Base-by-base conservation (phyloP, 2,797 vertebrate species). In the Sphaeramia orbicularis region DNA sequence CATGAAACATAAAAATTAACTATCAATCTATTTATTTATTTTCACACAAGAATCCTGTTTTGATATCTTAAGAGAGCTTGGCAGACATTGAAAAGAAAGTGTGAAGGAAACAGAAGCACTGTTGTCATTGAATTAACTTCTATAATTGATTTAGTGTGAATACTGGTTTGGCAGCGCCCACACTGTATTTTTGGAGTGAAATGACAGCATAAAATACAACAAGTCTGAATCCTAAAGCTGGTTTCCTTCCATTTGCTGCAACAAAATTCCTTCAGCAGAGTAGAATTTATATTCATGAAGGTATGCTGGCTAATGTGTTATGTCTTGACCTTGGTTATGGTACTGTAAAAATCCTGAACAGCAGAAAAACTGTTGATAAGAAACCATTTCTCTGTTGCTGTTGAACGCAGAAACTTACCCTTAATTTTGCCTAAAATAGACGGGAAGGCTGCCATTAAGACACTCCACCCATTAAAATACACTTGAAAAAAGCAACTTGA, bases 71-170 rank as follows among this genome's bases (percentile, higher is more conserved):
- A 50, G 59, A 62, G 47, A 57, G 58, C 48, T 30, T 71, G 57
- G 68, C 65, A 73, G 73, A 35, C 61, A 49, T 27, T 75, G 66
- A 82, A 59, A 83, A 51, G 54, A 70, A 56, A 42, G 78, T 81
- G 76, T 73, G 80, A 37, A 58, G 69, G 48, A 83, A 87, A 85
- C 62, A 57, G 19, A 76, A 64, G 66, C 73, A 51, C 52, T 41
- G 68, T 43, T 65, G 32, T 55, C 68, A 58, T 49, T 50, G 63
- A 84, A 88, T 85, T 73, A 70, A 84, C 71, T 66, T 80, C 56
- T 79, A 71, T 78, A 84, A 86, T 87, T 85, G 78, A 85, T 83
- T 88, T 68, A 73, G 73, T 64, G 73, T 63, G 65, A 80, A 79
- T 54, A 18, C 59, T 60, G 56, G 65, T 71, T 86, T 89, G 81